Evolutionary conservation across 2,797 vertebrate species (phyloP).

Genomic region (Etheostoma nigrum): DNA sequence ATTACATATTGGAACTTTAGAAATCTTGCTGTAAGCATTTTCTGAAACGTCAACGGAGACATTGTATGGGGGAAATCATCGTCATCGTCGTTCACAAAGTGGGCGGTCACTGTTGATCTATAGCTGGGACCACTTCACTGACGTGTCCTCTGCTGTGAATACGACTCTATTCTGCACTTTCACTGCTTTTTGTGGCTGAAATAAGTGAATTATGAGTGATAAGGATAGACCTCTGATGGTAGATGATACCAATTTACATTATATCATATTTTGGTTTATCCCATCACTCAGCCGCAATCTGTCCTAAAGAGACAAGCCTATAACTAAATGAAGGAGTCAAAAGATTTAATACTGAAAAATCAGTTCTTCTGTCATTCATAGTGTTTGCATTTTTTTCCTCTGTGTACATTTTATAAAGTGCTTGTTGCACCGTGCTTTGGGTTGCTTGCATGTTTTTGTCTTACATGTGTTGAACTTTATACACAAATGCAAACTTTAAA

Average conservation of each 20-base stretch:
- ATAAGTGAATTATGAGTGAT: too few relatives aligned
- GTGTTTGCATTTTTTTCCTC: conserved; percentile 24
- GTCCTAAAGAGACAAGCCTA: not conserved
- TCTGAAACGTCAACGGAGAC: too few relatives aligned
- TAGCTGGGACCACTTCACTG: too few relatives aligned
- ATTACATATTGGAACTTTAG: too few relatives aligned
- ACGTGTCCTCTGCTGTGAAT: too few relatives aligned
- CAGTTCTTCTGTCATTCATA: conserved; percentile 27
- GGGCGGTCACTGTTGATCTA: too few relatives aligned
- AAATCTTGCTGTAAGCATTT: too few relatives aligned
- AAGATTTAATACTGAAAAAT: not conserved
- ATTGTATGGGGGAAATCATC: too few relatives aligned
- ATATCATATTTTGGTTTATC: not conserved
- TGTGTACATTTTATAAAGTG: conserved; percentile 16
- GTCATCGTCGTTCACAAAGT: too few relatives aligned
- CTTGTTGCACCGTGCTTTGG: conserved; percentile 23
- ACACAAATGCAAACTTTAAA: conserved; percentile 19
- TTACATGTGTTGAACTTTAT: conserved; percentile 33
- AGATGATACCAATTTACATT: not conserved
- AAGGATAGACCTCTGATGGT: too few relatives aligned
- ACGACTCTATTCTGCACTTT: too few relatives aligned
- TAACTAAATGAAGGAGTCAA: not conserved
- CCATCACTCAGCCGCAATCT: not conserved
- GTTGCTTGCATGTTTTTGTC: conserved; percentile 25
- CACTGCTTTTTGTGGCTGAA: too few relatives aligned